These are phyloP conservation scores for Sinelater perroti DNA, from an alignment of 2,888 invertebrate genomes.

Conservation along the genomic window DNA sequence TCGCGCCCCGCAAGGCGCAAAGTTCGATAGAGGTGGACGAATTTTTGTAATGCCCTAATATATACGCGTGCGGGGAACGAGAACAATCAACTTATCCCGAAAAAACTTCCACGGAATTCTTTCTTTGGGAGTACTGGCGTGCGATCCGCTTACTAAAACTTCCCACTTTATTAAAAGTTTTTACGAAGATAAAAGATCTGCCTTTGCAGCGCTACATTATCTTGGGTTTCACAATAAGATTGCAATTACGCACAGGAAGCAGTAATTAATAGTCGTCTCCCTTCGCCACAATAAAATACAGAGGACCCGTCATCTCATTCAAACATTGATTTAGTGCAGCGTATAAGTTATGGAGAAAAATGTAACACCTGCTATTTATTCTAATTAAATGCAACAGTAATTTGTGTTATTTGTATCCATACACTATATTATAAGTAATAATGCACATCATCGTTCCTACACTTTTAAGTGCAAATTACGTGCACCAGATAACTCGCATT, in stretches of 20 bases:
- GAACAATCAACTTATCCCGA: slow-evolving; percentile 9
- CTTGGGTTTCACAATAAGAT: slow-evolving; percentile 29
- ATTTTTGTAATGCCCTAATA: slow-evolving; percentile 3
- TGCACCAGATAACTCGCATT: slow-evolving; percentile 3
- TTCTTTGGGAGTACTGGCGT: slow-evolving; percentile 23
- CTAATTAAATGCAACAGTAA: slow-evolving; percentile 14
- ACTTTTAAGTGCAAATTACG: slow-evolving; percentile 10
- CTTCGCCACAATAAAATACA: slow-evolving; percentile 20
- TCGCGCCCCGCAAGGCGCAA: neutral
- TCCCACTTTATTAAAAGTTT: slow-evolving; percentile 34
- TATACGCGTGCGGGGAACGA: slow-evolving; percentile 1
- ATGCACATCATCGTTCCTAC: neutral
- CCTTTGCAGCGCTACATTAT: slow-evolving; percentile 22
- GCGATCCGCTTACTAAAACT: slow-evolving; percentile 32
- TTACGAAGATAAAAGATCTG: slow-evolving; percentile 26
- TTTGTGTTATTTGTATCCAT: slow-evolving; percentile 19
- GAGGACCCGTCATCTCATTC: slow-evolving; percentile 20
- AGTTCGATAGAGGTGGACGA: neutral
- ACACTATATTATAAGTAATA: slow-evolving; percentile 8
- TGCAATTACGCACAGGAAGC: slow-evolving; percentile 29
- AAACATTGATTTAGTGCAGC: slow-evolving; percentile 18
- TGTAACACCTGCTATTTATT: slow-evolving; percentile 16
- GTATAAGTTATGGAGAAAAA: slow-evolving; percentile 16
- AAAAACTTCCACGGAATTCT: slow-evolving; percentile 26
- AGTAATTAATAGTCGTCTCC: slow-evolving; percentile 31